Evolutionary conservation across 1,140 invertebrate genomes (phyloP).

Genomic region (Neotoxoptera formosana): DNA sequence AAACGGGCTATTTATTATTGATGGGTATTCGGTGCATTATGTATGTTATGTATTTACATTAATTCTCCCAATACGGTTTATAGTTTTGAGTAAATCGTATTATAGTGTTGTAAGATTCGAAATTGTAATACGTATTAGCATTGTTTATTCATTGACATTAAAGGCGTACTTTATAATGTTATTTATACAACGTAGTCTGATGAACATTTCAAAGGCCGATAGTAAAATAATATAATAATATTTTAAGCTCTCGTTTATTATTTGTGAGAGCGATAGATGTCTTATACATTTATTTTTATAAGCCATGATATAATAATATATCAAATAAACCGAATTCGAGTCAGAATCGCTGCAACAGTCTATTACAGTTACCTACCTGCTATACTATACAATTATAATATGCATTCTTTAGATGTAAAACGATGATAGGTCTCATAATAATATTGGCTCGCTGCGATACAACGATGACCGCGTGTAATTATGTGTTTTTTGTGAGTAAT

Average conservation of each 20-base stretch:
- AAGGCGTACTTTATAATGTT: not conserved
- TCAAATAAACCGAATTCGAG: not conserved
- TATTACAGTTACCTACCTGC: not conserved
- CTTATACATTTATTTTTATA: not conserved
- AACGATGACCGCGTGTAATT: not conserved
- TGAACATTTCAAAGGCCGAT: too few relatives aligned
- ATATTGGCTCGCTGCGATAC: not conserved
- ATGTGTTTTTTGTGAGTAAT: not conserved
- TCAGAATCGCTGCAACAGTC: not conserved
- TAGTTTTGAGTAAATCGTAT: not conserved
- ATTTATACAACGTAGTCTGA: not conserved
- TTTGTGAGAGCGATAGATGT: not conserved
- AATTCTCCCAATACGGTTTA: not conserved
- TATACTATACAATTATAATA: not conserved
- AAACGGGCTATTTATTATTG: not conserved
- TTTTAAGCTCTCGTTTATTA: not conserved
- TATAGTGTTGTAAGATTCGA: not conserved
- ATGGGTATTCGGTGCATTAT: not conserved
- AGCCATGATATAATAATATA: not conserved
- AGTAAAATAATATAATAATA: not conserved
- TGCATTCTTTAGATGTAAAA: not conserved
- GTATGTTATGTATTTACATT: not conserved
- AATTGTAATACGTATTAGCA: not conserved
- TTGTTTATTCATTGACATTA: not conserved
- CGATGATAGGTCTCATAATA: not conserved